A percentile compares a stretch with the other conserved stretches of the same genome.
phyloP scores from a whole-genome alignment of 1,140 invertebrate genomes.

The Microplitis demolitor region DNA sequence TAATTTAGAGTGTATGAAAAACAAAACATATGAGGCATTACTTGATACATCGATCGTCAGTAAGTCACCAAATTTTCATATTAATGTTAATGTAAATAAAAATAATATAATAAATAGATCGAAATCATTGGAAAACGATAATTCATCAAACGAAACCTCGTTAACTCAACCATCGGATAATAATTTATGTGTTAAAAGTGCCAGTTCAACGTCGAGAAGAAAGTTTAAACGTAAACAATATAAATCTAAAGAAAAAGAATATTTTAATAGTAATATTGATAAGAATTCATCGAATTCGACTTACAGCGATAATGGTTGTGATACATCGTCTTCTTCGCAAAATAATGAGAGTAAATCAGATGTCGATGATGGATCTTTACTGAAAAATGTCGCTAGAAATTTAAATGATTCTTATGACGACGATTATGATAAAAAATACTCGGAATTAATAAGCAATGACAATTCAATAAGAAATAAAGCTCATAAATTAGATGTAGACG shows the following conservation, averaged over 20 bases:
- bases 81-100: slow-evolving; percentile 6
- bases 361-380: slow-evolving; percentile 14
- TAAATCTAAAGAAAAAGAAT: not conserved
- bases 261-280: not conserved
- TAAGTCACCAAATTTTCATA: slow-evolving; percentile 42
- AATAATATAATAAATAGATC: not conserved
- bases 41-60: slow-evolving; percentile 39
- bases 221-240: slow-evolving; percentile 6
- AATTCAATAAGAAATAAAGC: not conserved
- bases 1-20: not conserved
- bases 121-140: slow-evolving; percentile 4
- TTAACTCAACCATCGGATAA: not conserved
- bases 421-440: slow-evolving; percentile 21
- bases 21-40: not conserved
- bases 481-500: not conserved
- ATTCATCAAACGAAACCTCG: not conserved
- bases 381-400: slow-evolving; percentile 35
- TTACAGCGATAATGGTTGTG: slow-evolving; percentile 23
- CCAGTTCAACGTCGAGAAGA: slow-evolving; percentile 21
- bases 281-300: slow-evolving; percentile 25
- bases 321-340: not conserved
- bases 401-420: slow-evolving; percentile 40
- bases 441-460: not conserved
- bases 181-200: slow-evolving; percentile 6
- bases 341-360: slow-evolving; percentile 3